Evolutionary conservation across 64 coral and sea anemone species (phyloP), one percentile per base, ranked within the genome.

Genomic region (Trachythela sp.): DNA sequence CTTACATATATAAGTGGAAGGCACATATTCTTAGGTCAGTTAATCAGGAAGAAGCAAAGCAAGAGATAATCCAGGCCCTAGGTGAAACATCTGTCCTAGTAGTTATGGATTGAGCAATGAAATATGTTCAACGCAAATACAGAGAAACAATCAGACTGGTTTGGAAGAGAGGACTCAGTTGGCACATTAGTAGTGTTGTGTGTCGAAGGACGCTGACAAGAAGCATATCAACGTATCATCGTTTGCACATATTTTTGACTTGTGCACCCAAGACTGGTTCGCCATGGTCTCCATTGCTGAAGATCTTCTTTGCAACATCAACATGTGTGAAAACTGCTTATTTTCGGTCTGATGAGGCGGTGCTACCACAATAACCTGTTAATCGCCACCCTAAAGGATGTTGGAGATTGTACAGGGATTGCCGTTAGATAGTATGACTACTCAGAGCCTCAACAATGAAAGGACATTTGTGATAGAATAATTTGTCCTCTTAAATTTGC

Each of bases 101-200:
- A 29, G 67, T 88, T n/a, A 88, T 89, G 88, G 76, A 83, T 51
- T 89, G 88, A 70, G 88, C 71, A 18, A 89, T 89, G 48, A 89
- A 89, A 20, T 89, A 77, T 84, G 54, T 10, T 24, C 48, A 84
- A 42, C 56, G 5, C 27, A 70, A 88, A 40, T 36, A 56, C 11
- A 56, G 72, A 40, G 68, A 88, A 40, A 54, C 72, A 48, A 68
- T 27, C 36, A 18, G 72, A 18, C 72, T 15, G 38, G 68, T 41
- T 10, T 54, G 59, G 2, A 88, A 88, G 40, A 40, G 59, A 75
- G 3, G 86, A 29, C 36, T 88, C 27, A 88, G 87, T 38, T 88
- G 87, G 87, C 87, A 88, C 68, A 41, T 88, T 45, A 88, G 87
- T 43, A 75, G 60, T 72, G 39, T 88, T 60, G 67, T 60, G 67